Evolutionary conservation across 2,113 vertebrate genomes (phyloP).

Genomic region (Saguinus imperator): DNA sequence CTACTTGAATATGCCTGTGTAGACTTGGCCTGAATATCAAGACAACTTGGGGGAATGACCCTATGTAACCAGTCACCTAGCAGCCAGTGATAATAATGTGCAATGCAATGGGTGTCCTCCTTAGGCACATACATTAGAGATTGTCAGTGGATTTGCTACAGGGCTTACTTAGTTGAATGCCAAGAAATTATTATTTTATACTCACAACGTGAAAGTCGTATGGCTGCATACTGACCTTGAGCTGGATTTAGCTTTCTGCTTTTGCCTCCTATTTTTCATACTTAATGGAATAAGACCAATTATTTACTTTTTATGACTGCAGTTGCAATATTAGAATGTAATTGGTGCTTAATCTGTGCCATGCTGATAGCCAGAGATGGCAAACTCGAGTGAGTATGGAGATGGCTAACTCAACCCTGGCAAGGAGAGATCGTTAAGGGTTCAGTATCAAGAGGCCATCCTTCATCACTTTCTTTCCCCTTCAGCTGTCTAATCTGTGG

Average conservation of each 20-base stretch:
- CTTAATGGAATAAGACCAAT: constrained; percentile 47
- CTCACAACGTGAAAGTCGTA: neutral
- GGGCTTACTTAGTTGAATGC: neutral
- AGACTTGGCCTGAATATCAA: neutral
- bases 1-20: neutral
- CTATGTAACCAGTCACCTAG: neutral
- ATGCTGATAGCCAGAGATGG: neutral
- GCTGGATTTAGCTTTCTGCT: constrained; percentile 18
- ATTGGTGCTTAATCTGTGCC: neutral
- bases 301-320: constrained; percentile 39
- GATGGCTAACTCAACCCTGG: neutral
- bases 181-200: constrained; percentile 8
- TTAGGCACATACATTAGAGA: neutral
- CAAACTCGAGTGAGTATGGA: neutral
- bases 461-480: neutral
- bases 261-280: constrained; percentile 46
- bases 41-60: neutral
- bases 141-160: neutral
- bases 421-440: neutral
- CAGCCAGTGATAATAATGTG: neutral
- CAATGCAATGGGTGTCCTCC: neutral
- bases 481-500: neutral
- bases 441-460: neutral
- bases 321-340: neutral
- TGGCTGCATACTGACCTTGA: constrained; percentile 9